Conservation (phyloP, 2,113 vertebrate genomes). For the Theristicus caerulescens region DNA sequence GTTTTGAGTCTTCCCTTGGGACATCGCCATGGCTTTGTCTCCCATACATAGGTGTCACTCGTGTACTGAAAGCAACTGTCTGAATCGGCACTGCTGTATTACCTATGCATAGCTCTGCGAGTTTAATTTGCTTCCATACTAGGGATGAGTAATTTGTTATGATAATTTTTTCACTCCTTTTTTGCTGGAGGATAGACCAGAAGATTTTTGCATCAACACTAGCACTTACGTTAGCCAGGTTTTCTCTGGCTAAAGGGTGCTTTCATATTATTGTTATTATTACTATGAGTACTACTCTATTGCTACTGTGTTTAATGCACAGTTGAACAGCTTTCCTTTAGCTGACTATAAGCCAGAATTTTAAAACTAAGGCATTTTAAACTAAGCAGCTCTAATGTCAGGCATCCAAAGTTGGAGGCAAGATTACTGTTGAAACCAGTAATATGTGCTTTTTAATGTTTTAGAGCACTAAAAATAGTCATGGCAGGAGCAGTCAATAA, state of each 20-base stretch:
- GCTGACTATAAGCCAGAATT: not conserved
- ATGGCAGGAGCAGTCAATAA: not conserved
- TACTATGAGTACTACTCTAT: not conserved
- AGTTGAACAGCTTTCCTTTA: not conserved
- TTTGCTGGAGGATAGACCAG: not conserved
- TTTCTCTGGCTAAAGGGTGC: not conserved
- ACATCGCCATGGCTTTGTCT: not conserved
- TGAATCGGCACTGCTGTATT: not conserved
- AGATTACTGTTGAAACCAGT: not conserved
- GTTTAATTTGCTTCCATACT: not conserved
- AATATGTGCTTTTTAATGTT: not conserved
- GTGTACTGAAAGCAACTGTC: not conserved
- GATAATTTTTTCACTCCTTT: not conserved
- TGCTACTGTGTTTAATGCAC: not conserved
- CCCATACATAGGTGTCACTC: not conserved
- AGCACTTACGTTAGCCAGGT: not conserved
- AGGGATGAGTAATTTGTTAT: not conserved
- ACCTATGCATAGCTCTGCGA: not conserved
- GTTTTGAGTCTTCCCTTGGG: not conserved
- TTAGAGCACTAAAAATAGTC: not conserved
- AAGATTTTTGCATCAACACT: not conserved
- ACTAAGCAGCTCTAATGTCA: not conserved
- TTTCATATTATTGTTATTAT: not conserved
- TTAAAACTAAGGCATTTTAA: not conserved
- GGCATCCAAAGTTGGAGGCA: not conserved